Base-by-base conservation (phyloP, 2,113 vertebrate species). In the Phainopepla nitens region DNA sequence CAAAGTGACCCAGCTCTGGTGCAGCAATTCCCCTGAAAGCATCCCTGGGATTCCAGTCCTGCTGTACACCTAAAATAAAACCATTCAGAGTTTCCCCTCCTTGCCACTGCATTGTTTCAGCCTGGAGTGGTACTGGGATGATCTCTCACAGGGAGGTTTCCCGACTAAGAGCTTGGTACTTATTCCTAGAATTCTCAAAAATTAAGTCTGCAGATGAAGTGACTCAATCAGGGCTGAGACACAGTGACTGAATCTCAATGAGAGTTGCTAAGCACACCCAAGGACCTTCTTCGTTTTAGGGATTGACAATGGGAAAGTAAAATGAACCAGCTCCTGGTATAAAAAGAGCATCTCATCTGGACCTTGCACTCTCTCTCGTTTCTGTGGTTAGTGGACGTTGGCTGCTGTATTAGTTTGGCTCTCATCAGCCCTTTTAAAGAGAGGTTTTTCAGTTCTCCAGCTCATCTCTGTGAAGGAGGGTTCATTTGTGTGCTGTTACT, bases 401-500 rank as follows among this genome's bases (percentile, higher is more conserved):
- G 0, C 81, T 73, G 75, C 53, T 1, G 4, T 51, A 12, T 81
- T 81, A 51, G 50, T 62, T 81, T 61, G 80, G n/a, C 64, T 83
- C 68, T 79, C 85, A 44, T 79, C 82, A 51, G 68, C 14, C 35
- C 41, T n/a, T 84, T 89, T 60, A 3, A 82, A 65, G 82, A 31
- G 80, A 27, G 41, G 2, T 33, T 50, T 96, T 87, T 93, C 68
- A 49, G 60, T 93, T 90, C 76, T 93, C 61, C 36, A 31, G 45
- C 57, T 90, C 89, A 87, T 95, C 82, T 79, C 57, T 23, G 22
- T 42, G 88, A 70, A 86, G 62, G 47, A 83, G 82, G 56, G 28
- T 61, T 92, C 80, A 51, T 96, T 95, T 96, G 77, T 90, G 31
- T 76, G 92, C 90, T 24, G 49, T 75, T 76, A 61, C 84, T 96